Conservation (phyloP, 2,888 invertebrate genomes). For the Hyles lineata region DNA sequence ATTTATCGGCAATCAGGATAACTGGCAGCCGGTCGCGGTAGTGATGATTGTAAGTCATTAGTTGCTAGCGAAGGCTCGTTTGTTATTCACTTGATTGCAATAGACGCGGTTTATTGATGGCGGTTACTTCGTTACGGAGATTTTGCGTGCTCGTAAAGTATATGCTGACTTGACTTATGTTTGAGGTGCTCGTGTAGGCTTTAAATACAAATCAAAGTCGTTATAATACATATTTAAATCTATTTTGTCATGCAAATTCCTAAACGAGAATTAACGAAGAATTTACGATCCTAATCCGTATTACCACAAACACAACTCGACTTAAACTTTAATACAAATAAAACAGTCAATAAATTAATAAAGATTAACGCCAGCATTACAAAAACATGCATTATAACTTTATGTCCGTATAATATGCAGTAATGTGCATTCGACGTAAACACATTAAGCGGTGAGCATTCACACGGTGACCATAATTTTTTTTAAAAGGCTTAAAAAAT, state of each 20-base stretch:
- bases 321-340: background rate
- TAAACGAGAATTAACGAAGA: too few species aligned
- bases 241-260: too few species aligned
- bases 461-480: background rate
- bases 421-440: background rate
- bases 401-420: slow-evolving; percentile 1
- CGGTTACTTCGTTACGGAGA: background rate
- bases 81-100: slow-evolving; percentile 18
- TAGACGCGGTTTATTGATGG: slow-evolving; percentile 6
- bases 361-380: slow-evolving; percentile 1
- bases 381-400: slow-evolving; percentile 6
- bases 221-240: too few species aligned
- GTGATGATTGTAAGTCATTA: slow-evolving; percentile 26
- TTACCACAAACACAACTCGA: too few species aligned
- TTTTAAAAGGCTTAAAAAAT: too few species aligned
- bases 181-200: too few species aligned
- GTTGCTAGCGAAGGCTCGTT: slow-evolving; percentile 12
- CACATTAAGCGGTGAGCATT: background rate
- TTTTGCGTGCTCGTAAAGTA: background rate
- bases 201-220: too few species aligned
- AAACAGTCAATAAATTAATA: background rate
- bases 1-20: slow-evolving; percentile 23
- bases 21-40: slow-evolving; percentile 10
- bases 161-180: background rate
- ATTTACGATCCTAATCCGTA: too few species aligned